A percentile compares a stretch with the other conserved stretches of the same genome.
Evolutionary conservation across 2,888 invertebrate genomes (phyloP).

Genomic region (Netelia inedita): DNA sequence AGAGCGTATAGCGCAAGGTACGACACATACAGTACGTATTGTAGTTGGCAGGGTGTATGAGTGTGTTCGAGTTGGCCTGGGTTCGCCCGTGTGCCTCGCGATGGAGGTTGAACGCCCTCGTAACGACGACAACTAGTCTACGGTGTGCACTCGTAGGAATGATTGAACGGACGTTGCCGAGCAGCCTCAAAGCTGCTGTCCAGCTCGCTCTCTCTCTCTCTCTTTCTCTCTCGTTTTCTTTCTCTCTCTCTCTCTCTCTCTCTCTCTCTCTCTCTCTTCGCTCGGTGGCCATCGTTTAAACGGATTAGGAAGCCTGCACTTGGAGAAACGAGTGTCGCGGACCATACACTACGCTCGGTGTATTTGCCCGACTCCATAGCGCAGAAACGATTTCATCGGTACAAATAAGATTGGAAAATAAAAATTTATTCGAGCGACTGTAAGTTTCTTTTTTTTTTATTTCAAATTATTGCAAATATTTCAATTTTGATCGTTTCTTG

Average conservation of each 20-base stretch:
- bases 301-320: constrained; percentile 83
- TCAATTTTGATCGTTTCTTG: no score
- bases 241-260: constrained; percentile 32
- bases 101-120: constrained; percentile 82
- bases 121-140: constrained; percentile 73
- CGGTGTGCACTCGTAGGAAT: constrained; percentile 72
- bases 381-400: constrained; percentile 10
- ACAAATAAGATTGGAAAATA: background rate
- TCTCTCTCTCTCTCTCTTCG: constrained; percentile 20
- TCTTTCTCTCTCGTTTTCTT: constrained; percentile 28
- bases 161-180: constrained; percentile 75
- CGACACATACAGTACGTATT: background rate
- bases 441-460: no score
- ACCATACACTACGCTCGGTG: constrained; percentile 30
- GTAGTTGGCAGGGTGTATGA: constrained; percentile 32
- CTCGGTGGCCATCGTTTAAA: constrained; percentile 77
- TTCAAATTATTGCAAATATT: no score
- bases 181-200: constrained; percentile 79
- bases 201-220: constrained; percentile 38
- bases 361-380: constrained; percentile 15
- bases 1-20: background rate
- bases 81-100: constrained; percentile 42
- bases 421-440: no score
- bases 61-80: constrained; percentile 34
- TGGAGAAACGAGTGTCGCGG: constrained; percentile 76